phyloP scores from a whole-genome alignment of 1,140 invertebrate genomes.

The Drosophila pseudoobscura region DNA sequence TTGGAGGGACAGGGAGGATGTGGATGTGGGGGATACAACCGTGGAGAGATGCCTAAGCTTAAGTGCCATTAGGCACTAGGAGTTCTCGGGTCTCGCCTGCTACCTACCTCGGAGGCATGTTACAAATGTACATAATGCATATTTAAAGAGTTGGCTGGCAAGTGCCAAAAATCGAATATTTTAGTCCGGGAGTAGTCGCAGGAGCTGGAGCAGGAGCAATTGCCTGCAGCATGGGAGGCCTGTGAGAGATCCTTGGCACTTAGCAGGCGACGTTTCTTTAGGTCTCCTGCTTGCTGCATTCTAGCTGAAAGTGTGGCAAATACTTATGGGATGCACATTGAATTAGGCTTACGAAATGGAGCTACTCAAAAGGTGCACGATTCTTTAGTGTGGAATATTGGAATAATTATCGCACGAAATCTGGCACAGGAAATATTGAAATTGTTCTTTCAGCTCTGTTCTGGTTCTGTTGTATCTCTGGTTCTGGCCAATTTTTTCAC shows the following conservation, averaged over 20 bases:
- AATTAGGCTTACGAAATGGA: background rate
- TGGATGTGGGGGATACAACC: constrained; percentile 6
- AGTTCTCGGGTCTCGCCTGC: constrained; percentile 31
- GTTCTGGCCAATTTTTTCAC: background rate
- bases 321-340: too few species aligned
- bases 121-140: constrained; percentile 76
- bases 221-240: constrained; percentile 22
- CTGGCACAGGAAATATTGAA: background rate
- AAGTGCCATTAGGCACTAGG: constrained; percentile 75
- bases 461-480: too few species aligned
- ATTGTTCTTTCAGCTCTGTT: constrained; percentile 12
- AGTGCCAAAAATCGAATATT: constrained; percentile 81
- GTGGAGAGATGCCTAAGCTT: constrained; percentile 69
- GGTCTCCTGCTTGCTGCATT: too few species aligned
- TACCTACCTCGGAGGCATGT: constrained; percentile 32
- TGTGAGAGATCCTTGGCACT: too few species aligned
- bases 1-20: background rate
- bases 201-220: constrained; percentile 27
- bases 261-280: too few species aligned
- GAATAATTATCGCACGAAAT: background rate
- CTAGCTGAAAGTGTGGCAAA: too few species aligned
- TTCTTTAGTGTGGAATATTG: too few species aligned
- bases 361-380: background rate
- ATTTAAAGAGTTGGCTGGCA: constrained; percentile 77
- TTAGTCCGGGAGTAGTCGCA: constrained; percentile 54